Conservation (phyloP, 2,113 vertebrate species). For the Petrocephalus zakoni region DNA sequence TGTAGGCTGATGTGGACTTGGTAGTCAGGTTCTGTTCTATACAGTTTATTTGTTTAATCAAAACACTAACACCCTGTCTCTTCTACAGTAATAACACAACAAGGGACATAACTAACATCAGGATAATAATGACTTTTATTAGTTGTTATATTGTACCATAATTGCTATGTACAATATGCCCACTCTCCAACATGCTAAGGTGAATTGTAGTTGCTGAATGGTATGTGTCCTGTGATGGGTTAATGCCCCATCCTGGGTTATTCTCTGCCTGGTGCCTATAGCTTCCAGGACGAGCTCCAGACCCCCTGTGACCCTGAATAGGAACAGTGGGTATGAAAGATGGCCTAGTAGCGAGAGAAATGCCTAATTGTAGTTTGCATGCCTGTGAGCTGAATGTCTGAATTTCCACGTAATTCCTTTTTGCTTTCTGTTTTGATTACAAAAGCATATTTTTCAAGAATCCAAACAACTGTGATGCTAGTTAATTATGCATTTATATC, state of each 20-base stretch:
- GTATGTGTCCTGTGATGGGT: background rate
- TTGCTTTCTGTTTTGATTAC: background rate
- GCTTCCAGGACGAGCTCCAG: background rate
- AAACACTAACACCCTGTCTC: background rate
- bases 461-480: background rate
- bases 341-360: background rate
- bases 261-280: background rate
- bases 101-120: background rate
- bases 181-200: background rate
- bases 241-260: background rate
- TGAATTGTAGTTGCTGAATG: background rate
- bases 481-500: background rate
- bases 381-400: background rate
- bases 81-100: background rate
- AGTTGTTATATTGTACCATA: background rate
- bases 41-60: background rate
- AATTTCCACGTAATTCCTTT: background rate
- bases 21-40: background rate
- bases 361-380: background rate
- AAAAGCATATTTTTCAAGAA: background rate
- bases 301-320: background rate
- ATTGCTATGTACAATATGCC: background rate
- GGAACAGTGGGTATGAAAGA: background rate
- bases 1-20: background rate
- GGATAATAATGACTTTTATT: background rate